These are phyloP conservation scores for Sapayoa aenigma DNA, from an alignment of 2,113 vertebrate genomes.

Conservation along the genomic window DNA sequence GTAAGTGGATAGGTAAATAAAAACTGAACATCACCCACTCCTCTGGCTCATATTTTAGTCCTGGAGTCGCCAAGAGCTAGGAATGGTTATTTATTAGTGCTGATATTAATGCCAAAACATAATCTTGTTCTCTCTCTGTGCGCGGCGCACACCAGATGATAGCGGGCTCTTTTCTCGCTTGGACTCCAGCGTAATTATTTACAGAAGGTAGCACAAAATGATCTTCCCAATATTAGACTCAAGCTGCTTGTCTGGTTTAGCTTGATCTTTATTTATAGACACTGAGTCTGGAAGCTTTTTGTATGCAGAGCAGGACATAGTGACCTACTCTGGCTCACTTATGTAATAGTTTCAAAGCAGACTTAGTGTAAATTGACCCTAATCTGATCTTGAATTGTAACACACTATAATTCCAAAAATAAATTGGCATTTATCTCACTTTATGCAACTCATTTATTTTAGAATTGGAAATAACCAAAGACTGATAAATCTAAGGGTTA, in stretches of 20 bases:
- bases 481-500: background rate
- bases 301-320: conserved; percentile 31
- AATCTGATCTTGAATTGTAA: conserved; percentile 61
- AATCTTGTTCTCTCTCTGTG: background rate
- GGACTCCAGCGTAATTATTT: conserved; percentile 18
- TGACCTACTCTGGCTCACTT: conserved; percentile 51
- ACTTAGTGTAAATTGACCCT: conserved; percentile 69
- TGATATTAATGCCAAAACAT: background rate
- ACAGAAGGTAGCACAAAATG: conserved; percentile 35
- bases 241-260: conserved; percentile 58
- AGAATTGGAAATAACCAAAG: conserved; percentile 14
- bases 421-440: conserved; percentile 26
- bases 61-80: background rate
- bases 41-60: background rate
- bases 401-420: conserved; percentile 56
- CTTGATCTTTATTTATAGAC: conserved; percentile 60
- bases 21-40: background rate
- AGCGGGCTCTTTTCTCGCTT: background rate
- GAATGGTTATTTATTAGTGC: conserved; percentile 8
- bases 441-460: background rate
- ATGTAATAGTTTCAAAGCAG: conserved; percentile 58
- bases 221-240: conserved; percentile 49
- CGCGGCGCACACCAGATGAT: background rate
- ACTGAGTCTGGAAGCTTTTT: background rate
- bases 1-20: background rate